Percentiles rank a stretch among this genome's conserved stretches.
Evolutionary conservation across 2,113 vertebrate genomes (phyloP).

Genomic region (Lasiurus cinereus): DNA sequence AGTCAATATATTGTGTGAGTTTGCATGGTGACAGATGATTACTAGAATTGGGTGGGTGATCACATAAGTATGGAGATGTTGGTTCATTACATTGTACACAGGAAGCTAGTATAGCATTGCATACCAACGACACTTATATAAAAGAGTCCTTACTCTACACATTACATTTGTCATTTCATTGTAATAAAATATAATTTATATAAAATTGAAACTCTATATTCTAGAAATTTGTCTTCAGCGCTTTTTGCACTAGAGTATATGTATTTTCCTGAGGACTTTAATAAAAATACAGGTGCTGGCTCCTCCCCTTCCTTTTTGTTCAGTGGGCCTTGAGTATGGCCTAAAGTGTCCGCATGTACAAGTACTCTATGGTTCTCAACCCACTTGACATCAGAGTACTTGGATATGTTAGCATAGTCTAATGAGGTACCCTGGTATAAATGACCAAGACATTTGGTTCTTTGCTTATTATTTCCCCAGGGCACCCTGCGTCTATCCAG

Average conservation of each 20-base stretch:
- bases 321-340: neutral
- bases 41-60: neutral
- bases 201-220: slow-evolving; percentile 43
- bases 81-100: neutral
- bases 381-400: no score
- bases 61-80: neutral
- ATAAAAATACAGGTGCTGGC: neutral
- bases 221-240: neutral
- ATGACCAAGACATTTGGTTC: neutral
- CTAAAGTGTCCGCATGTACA: neutral
- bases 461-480: neutral
- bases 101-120: neutral
- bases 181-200: neutral
- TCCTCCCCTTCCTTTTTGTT: neutral
- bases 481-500: neutral
- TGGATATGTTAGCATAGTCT: neutral
- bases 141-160: neutral
- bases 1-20: no score
- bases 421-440: neutral
- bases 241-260: neutral
- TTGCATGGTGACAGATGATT: neutral
- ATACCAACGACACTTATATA: neutral
- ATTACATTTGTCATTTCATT: neutral
- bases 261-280: slow-evolving; percentile 19
- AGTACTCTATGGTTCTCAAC: neutral